Evolutionary conservation across 1,140 invertebrate species (phyloP), one percentile per base, ranked within the genome.

Genomic region (Drosophila sp.): DNA sequence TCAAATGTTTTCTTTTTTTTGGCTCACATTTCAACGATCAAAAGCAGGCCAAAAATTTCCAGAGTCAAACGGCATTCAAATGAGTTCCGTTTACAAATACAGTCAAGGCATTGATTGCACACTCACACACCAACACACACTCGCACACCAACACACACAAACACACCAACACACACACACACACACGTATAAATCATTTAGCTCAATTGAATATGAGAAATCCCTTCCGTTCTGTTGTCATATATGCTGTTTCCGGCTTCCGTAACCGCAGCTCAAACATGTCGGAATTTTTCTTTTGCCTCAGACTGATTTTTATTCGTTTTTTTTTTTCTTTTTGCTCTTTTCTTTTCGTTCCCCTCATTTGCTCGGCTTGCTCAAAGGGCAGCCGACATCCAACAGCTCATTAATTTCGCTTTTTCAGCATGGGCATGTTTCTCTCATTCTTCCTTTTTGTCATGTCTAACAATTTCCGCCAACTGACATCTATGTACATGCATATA

Each of bases 211-310:
- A 87, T 89, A 87, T 87, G 84, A 90, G 81, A 86, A 90, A 90
- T 90, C 82, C 86, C 77, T 86, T 90, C 87, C 87, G 87, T 85
- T 90, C 79, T 65, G 80, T 87, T 90, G 87, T 90, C 87, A 90
- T 90, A 90, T 90, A 90, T 90, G 87, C 87, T 90, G 87, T 90
- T 90, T 90, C 87, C 87, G 87, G 87, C 70, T 87, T 90, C 87
- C 87, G 87, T 65, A 79, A 79, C 66, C 83, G 57, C 78, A 84
- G 64, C 83, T 89, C 84, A 89, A 83, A 63, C 70, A 70, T 72
- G 55, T 56, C 33, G 58, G 58, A 72, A 74, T 64, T 71, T 72
- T 78, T 56, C 67, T 62, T 79, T 11, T 65, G 60, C 40, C 66
- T 76, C 57, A 32, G 44, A 55, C 76, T 56, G 61, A 60, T 17